Base-by-base conservation (phyloP, 2,888 invertebrate species). In the Hoplodrina ambigua region DNA sequence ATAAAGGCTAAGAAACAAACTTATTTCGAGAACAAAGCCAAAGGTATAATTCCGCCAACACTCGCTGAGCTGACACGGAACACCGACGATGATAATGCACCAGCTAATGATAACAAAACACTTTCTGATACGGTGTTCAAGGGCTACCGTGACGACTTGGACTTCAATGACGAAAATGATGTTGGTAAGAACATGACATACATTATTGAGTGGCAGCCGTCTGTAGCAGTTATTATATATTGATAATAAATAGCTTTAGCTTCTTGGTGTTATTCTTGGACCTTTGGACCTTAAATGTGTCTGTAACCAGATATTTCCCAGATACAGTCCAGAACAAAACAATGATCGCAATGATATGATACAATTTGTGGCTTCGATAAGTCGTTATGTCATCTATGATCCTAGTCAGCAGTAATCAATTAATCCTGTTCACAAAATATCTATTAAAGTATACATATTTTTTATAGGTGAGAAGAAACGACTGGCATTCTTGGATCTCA, bases 401-500 rank as follows among this genome's bases (percentile, higher is more conserved):
- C 25, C 25, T 25, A 25, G 25, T 25, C 25, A 25, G 25, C 25
- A 25, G 25, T 25, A 25, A 25, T 25, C 25, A 25, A 2, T 25
- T 25, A 25, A 25, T 25, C 25, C 25, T 25, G 25, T 25, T 25
- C 25, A 25, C 25, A 25, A 25, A 25, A 25, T 25, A 2, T 25
- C 2, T 25, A 25, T 25, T 25, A 25, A 2, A n/a, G n/a, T n/a
- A n/a, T n/a, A n/a, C 2, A 25, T 25, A 2, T n/a, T 33, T 37
- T 25, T 25, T 65, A 49, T 63, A 97, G 97, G 98, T 59, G 97
- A 97, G 88, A 98, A 98, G 96, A 97, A 98, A 89, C 97, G 98
- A 62, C 95, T 98, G 78, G 98, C 99, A 0, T 98, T 99, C 94
- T 96, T 99, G 77, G 99, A 99, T 92, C 96, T 99, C 71, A 96